A percentile compares a stretch with the other conserved stretches of the same genome.
phyloP scores from a whole-genome alignment of 2,888 invertebrate genomes.

The Saturnia japonica region DNA sequence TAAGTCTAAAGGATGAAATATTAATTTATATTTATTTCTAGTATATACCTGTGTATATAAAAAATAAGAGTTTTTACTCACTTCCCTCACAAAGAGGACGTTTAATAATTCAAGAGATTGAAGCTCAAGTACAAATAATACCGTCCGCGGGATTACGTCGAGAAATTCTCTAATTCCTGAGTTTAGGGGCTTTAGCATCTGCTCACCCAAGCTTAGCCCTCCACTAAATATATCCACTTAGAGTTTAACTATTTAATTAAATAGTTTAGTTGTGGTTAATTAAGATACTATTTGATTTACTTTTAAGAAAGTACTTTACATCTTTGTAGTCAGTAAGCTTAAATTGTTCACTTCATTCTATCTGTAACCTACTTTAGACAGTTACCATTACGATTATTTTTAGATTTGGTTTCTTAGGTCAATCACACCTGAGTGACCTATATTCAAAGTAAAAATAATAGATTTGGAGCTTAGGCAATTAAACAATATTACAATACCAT shows the following conservation, averaged over 20 bases:
- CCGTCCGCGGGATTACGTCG: slow-evolving; percentile 34
- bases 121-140: slow-evolving; percentile 31
- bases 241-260: slow-evolving; percentile 4
- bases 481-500: too few relatives aligned
- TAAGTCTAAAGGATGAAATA: too few relatives aligned
- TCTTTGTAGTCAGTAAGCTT: not conserved
- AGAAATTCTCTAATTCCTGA: slow-evolving; percentile 37
- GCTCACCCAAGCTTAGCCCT: slow-evolving; percentile 19
- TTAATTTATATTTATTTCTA: not conserved
- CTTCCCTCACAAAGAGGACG: not conserved
- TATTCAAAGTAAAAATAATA: too few relatives aligned
- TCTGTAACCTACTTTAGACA: not conserved
- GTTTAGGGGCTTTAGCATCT: slow-evolving; percentile 34
- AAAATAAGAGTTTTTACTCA: slow-evolving; percentile 5
- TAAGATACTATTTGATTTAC: not conserved
- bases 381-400: too few relatives aligned
- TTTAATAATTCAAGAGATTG: slow-evolving; percentile 11
- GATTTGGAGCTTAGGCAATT: too few relatives aligned
- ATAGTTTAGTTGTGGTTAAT: not conserved
- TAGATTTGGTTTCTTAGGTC: too few relatives aligned
- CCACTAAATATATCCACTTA: slow-evolving; percentile 4
- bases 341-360: not conserved
- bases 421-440: too few relatives aligned
- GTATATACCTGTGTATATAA: not conserved
- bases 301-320: not conserved